Percentiles rank a stretch among this genome's conserved stretches.
Conservation (phyloP, 1,140 invertebrate species). For the Micrasema minimum region DNA sequence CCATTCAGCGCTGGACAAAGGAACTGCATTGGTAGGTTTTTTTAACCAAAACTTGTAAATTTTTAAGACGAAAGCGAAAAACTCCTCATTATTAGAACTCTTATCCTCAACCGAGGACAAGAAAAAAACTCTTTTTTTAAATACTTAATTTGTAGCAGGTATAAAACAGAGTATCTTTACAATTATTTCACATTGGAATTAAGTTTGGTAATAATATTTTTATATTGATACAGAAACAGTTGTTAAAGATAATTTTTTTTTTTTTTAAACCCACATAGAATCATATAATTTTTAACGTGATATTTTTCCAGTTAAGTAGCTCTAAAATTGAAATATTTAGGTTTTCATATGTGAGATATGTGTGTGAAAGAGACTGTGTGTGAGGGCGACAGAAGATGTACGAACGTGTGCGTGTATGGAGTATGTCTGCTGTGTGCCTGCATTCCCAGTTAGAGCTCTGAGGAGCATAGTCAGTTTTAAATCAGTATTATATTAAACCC, state of each 20-base stretch:
- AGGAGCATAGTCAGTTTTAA: no score
- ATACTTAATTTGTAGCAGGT: background rate
- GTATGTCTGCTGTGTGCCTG: no score
- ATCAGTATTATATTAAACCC: no score
- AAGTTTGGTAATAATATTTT: background rate
- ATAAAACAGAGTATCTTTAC: background rate
- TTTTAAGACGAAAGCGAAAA: background rate
- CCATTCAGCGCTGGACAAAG: constrained; percentile 62
- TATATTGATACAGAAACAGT: no score
- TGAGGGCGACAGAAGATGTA: no score
- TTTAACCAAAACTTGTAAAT: background rate
- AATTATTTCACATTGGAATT: background rate
- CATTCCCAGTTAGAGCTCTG: no score
- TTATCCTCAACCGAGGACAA: background rate
- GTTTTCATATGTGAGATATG: background rate
- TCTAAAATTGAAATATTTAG: background rate
- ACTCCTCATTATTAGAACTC: background rate
- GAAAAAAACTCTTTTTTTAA: background rate
- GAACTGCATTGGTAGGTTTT: constrained; percentile 59
- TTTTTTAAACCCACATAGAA: no score
- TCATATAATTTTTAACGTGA: no score
- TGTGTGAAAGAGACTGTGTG: no score
- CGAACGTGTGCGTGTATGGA: no score
- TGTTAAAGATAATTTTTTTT: no score
- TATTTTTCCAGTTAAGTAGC: background rate